Evolutionary conservation across 2,113 vertebrate genomes (phyloP), one percentile per base, ranked within the genome.

Genomic region (Hippocampus barbouri): DNA sequence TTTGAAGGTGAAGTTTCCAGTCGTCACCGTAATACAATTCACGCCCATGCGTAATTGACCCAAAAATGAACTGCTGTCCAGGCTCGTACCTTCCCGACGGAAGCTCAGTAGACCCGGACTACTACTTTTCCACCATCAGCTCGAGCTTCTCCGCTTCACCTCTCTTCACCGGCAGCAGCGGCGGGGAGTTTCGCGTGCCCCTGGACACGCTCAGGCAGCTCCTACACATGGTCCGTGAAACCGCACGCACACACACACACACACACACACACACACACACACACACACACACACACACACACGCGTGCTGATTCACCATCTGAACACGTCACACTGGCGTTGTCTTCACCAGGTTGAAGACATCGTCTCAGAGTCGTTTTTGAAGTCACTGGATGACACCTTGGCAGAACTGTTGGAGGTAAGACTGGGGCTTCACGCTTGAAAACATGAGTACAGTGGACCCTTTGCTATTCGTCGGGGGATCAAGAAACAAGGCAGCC

Each of bases 131-230:
- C 81, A 97, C 94, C 27, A 93, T 97, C 88, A 98, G 95, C 80
- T 98, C 97, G 82, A 98, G 97, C 79, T 99, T 99, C 87, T 98
- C 97, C 0, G 92, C 98, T 53, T 97, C 97, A 1, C 97, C 96
- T 12, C 94, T 98, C 5, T 97, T 98, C 87, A 97, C 94, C 1
- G 97, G 96, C 1, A 83, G 94, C 86, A 95, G 91, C 85, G 91
- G 86, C 21, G 94, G 94, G 68, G 97, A 96, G 79, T 97, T 97
- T 73, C 92, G 88, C 8, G 91, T 98, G 51, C 95, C 97, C 0
- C 87, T 96, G 75, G 96, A 97, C 66, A 93, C 93, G 87, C 94
- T 99, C 16, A 88, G 86, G 11, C 95, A 95, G 72, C 95, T 98
- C 34, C 88, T 98, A n/a, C 90, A 91, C 80, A 95, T 98, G 96